phyloP scores from a whole-genome alignment of 2,888 invertebrate species.

The Drosophila stalkeri region DNA sequence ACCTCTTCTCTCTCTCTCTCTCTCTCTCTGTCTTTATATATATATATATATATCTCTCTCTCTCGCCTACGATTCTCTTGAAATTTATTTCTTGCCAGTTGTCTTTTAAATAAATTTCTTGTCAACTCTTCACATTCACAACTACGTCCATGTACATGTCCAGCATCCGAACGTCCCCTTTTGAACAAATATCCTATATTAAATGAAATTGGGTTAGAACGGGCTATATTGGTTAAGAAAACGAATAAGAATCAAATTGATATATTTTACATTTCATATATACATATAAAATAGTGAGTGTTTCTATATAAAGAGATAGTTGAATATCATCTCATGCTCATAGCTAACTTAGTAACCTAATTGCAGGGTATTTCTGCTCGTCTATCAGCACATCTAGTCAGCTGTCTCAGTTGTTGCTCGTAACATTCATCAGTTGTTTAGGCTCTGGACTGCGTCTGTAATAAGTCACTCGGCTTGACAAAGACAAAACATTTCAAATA shows the following conservation, averaged over 20 bases:
- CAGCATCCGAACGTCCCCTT: conserved; percentile 22
- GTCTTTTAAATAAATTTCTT: conserved; percentile 81
- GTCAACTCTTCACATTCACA: conserved; percentile 65
- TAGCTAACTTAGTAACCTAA: too few species aligned
- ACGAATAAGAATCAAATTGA: too few species aligned
- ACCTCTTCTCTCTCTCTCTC: neutral
- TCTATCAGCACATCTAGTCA: neutral
- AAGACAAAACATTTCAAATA: conserved; percentile 71
- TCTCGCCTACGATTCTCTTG: conserved; percentile 53
- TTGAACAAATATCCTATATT: conserved; percentile 7
- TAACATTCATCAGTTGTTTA: conserved; percentile 73
- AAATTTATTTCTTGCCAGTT: conserved; percentile 81
- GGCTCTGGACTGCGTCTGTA: conserved; percentile 60
- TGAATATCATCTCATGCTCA: too few species aligned
- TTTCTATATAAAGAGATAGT: too few species aligned
- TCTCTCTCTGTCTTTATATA: conserved; percentile 47
- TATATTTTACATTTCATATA: too few species aligned
- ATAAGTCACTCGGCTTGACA: conserved; percentile 77
- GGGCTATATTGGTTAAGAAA: neutral
- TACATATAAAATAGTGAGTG: too few species aligned
- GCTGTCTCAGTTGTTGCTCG: conserved; percentile 36
- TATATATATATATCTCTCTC: too few species aligned
- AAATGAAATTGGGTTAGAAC: neutral
- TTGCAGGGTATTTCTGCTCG: neutral
- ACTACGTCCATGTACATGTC: conserved; percentile 17